Evolutionary conservation across 1,140 invertebrate genomes (phyloP).

Genomic region (Monochamus saltuarius): DNA sequence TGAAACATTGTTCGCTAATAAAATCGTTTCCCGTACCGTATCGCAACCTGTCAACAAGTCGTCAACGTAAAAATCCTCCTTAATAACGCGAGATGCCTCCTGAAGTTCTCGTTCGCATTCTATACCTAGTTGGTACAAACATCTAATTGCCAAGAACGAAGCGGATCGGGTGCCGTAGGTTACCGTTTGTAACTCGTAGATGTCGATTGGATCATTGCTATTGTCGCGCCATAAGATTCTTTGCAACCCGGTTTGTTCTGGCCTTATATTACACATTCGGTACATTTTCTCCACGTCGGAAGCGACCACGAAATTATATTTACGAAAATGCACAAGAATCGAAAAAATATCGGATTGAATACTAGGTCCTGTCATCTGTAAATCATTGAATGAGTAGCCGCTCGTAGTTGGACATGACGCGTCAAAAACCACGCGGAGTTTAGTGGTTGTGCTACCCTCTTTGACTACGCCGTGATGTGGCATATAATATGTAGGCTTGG

Average conservation of each 20-base stretch:
- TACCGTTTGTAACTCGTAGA: slow-evolving; percentile 38
- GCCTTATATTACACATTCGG: slow-evolving; percentile 40
- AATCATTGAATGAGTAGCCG: slow-evolving; percentile 40
- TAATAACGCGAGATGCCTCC: slow-evolving; percentile 41
- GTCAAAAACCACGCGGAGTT: slow-evolving; percentile 51
- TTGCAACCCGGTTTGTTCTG: slow-evolving; percentile 44
- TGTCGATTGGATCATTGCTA: slow-evolving; percentile 24
- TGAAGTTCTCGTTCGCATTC: slow-evolving; percentile 36
- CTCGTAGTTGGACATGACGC: slow-evolving; percentile 33
- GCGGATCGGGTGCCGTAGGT: slow-evolving; percentile 46
- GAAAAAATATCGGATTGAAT: slow-evolving; percentile 43
- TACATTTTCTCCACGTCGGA: slow-evolving; percentile 53
- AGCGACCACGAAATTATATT: slow-evolving; percentile 38
- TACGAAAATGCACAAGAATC: slow-evolving; percentile 42
- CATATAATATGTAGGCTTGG: slow-evolving; percentile 39
- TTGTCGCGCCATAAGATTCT: slow-evolving; percentile 46
- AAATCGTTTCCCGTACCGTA: slow-evolving; percentile 19
- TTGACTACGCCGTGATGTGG: slow-evolving; percentile 51
- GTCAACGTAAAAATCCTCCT: slow-evolving; percentile 43
- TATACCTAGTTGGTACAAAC: slow-evolving; percentile 41
- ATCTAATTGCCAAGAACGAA: slow-evolving; percentile 45
- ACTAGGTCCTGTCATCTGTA: slow-evolving; percentile 36
- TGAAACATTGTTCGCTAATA: slow-evolving; percentile 27
- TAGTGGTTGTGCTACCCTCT: slow-evolving; percentile 38
- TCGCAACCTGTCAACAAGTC: slow-evolving; percentile 41